Evolutionary conservation across 1,140 invertebrate genomes (phyloP), one percentile per base, ranked within the genome.

Genomic region (Dreissena rostriformis): DNA sequence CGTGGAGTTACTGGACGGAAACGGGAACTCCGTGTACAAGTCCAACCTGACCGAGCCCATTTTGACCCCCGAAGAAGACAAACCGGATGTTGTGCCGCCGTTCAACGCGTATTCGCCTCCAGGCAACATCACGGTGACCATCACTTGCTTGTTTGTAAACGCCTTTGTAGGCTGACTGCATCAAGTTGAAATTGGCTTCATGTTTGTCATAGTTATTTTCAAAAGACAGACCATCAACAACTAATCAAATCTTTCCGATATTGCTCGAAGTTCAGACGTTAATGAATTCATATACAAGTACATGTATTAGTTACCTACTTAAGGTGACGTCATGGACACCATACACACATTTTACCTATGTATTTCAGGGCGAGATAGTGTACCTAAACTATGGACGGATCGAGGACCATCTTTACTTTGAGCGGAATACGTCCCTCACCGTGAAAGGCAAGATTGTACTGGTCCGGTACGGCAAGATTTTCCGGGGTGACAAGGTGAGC

Each of bases 311-410:
- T 39, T 2, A 39, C 39, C 4, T 39, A 39, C 8, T 39, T 39
- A 39, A 8, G 8, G 39, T 39, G 8, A 39, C 39, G 39, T 39
- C 39, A 8, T 39, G 2, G 8, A 39, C 39, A 8, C 8, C 39
- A 39, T 39, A 39, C n/a, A n/a, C n/a, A n/a, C n/a, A n/a, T n/a
- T n/a, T 39, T 39, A 39, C 2, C 39, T 2, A 39, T 39, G 39
- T 39, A 39, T 61, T 70, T 29, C 66, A 93, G 89, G 93, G 92
- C 29, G 86, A 91, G 74, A 71, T 94, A 10, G 92, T 95, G n/a
- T 95, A 95, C 88, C 94, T 92, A 5, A 94, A 95, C 86, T 95
- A 95, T 88, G 95, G 94, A 2, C 88, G 91, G 49, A 82, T 89
- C 52, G 93, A 95, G 77, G 95, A 95, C 88, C 95, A 94, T 87